These are phyloP conservation scores for Momotus momota DNA, from an alignment of 2,797 vertebrate species.

Conservation along the genomic window DNA sequence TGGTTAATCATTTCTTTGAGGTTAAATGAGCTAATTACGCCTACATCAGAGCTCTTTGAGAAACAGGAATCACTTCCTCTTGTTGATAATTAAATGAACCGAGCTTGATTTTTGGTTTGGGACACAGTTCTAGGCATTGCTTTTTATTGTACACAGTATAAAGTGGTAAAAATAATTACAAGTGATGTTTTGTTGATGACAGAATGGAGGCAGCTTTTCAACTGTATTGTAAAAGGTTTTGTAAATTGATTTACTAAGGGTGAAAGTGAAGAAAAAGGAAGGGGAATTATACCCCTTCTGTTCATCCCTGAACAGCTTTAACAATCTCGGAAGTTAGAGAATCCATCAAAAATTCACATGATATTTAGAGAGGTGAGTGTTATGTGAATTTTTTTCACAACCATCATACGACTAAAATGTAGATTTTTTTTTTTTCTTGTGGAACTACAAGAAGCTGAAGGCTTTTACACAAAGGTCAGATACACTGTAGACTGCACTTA, in stretches of 20 bases:
- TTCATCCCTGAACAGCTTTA: not conserved
- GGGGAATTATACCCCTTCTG: not conserved
- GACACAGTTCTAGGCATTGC: conserved; percentile 16
- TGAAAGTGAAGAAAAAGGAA: conserved; percentile 31
- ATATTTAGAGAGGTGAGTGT: conserved; percentile 16
- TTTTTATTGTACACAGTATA: conserved; percentile 7
- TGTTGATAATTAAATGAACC: conserved; percentile 43
- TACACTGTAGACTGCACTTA: conserved; percentile 6
- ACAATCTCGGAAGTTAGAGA: conserved; percentile 4
- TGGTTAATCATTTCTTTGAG: conserved; percentile 60
- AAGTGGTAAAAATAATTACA: conserved; percentile 53
- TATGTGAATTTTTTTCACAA: not conserved
- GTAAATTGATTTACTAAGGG: conserved; percentile 40
- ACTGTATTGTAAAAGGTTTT: not conserved
- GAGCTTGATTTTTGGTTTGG: conserved; percentile 47
- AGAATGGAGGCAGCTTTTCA: conserved; percentile 28
- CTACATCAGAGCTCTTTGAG: conserved; percentile 44
- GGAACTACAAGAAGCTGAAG: conserved; percentile 30
- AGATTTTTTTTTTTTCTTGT: not conserved
- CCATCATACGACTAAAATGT: not conserved
- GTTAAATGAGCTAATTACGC: conserved; percentile 67
- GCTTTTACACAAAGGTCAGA: conserved; percentile 55
- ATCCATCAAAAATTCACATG: conserved; percentile 14
- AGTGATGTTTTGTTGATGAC: conserved; percentile 12
- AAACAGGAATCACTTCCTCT: conserved; percentile 29